A percentile compares a stretch with the other conserved stretches of the same genome.
These are phyloP conservation scores for Meteorus cinctellus DNA, from an alignment of 2,888 invertebrate genomes.

Conservation along the genomic window DNA sequence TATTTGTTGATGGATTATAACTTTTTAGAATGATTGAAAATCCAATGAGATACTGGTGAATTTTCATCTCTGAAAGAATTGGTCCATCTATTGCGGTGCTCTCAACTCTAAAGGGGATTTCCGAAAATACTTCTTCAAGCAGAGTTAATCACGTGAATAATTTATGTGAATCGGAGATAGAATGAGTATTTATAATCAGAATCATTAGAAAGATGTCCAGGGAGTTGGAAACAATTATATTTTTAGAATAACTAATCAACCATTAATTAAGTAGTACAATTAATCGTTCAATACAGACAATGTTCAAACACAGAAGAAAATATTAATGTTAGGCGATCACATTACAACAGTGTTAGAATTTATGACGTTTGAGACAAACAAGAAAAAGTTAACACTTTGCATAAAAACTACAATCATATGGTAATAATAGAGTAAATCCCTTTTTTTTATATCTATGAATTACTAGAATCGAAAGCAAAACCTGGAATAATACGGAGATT, in stretches of 20 bases:
- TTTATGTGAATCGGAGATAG: no score
- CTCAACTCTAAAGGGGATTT: no score
- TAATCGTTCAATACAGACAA: not conserved
- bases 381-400: slow-evolving; percentile 16
- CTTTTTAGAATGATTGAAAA: no score
- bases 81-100: no score
- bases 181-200: no score
- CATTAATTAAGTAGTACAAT: slow-evolving; percentile 7
- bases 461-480: slow-evolving; percentile 6
- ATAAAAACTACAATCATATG: slow-evolving; percentile 23
- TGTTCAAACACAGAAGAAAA: not conserved
- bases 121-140: no score
- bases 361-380: not conserved
- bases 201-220: not conserved
- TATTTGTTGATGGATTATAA: no score
- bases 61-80: no score
- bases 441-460: slow-evolving; percentile 1
- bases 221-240: not conserved
- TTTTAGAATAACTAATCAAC: not conserved
- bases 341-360: slow-evolving; percentile 29
- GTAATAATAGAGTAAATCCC: not conserved
- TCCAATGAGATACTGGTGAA: no score
- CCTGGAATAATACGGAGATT: not conserved
- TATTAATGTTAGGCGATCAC: slow-evolving; percentile 18
- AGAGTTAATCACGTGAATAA: no score